Conservation (phyloP, 2,113 vertebrate genomes). For the Ranitomeya variabilis region DNA sequence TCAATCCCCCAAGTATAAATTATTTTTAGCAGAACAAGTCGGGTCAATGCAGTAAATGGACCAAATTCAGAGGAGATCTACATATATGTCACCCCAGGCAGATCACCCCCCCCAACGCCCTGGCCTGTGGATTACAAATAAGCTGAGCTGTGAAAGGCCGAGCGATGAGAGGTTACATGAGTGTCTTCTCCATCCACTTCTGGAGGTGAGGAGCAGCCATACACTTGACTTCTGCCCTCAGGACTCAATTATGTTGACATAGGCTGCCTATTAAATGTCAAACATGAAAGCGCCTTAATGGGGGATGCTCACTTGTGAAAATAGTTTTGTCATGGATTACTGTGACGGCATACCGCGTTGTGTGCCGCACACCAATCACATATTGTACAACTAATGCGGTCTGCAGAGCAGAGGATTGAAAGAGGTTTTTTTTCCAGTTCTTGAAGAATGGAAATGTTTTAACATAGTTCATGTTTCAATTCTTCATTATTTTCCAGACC, state of each 20-base stretch:
- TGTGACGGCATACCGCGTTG: not conserved
- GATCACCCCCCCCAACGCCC: not conserved
- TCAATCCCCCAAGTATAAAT: conserved; percentile 25
- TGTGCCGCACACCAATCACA: too few relatives aligned
- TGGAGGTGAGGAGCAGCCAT: not conserved
- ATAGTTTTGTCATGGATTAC: not conserved
- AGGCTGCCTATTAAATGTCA: not conserved
- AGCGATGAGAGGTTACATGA: not conserved
- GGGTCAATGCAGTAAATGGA: conserved; percentile 1
- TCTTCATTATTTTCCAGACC: too few relatives aligned
- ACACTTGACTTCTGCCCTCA: not conserved
- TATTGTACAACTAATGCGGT: too few relatives aligned
- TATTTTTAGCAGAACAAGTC: conserved; percentile 25
- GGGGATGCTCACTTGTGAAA: not conserved
- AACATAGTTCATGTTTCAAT: too few relatives aligned
- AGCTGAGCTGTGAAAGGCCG: too few relatives aligned
- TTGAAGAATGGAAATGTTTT: too few relatives aligned
- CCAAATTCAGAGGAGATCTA: not conserved
- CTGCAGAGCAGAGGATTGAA: too few relatives aligned
- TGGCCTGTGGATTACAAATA: not conserved
- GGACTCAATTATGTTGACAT: conserved; percentile 21
- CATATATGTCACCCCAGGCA: not conserved
- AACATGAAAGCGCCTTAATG: not conserved
- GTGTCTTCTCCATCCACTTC: not conserved
- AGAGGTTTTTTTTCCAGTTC: too few relatives aligned